phyloP scores from a whole-genome alignment of 2,797 vertebrate species.

The Synanceia verrucosa region DNA sequence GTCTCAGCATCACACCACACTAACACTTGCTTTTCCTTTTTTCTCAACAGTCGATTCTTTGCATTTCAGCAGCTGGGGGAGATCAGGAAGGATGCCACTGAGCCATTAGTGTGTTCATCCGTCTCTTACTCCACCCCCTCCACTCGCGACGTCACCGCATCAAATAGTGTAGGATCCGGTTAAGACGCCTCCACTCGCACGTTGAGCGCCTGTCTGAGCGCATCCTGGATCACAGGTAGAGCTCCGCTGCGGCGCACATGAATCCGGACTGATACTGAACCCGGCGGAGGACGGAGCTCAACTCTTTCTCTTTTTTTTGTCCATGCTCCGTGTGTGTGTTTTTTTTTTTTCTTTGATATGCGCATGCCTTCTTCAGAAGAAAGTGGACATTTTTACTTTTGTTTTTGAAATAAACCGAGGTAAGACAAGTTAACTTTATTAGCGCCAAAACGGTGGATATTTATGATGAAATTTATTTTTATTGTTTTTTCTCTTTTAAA shows the following conservation, averaged over 20 bases:
- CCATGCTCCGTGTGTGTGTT: neutral
- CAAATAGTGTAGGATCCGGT: conserved; percentile 14
- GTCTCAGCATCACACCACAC: neutral
- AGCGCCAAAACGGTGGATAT: neutral
- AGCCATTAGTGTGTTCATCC: conserved; percentile 28
- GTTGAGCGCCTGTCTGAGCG: conserved; percentile 42
- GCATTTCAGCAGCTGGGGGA: conserved; percentile 28
- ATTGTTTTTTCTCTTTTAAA: too few species aligned
- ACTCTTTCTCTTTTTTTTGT: neutral
- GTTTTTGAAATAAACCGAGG: conserved; percentile 47
- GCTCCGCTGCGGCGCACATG: conserved; percentile 16
- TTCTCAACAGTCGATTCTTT: neutral
- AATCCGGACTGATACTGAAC: conserved; percentile 7
- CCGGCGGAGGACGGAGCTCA: neutral
- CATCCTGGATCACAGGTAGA: conserved; percentile 20
- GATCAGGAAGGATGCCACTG: conserved; percentile 11
- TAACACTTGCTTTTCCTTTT: neutral
- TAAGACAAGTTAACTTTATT: conserved; percentile 28
- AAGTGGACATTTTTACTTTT: conserved; percentile 25
- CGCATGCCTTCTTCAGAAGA: conserved; percentile 16
- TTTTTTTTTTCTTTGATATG: neutral
- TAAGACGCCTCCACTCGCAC: conserved; percentile 47
- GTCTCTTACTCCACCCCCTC: conserved; percentile 36
- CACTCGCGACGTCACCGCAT: conserved; percentile 57
- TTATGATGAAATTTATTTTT: neutral